Evolutionary conservation across 1,140 invertebrate species (phyloP).

Genomic region (Pseudachorutes palmiensis): DNA sequence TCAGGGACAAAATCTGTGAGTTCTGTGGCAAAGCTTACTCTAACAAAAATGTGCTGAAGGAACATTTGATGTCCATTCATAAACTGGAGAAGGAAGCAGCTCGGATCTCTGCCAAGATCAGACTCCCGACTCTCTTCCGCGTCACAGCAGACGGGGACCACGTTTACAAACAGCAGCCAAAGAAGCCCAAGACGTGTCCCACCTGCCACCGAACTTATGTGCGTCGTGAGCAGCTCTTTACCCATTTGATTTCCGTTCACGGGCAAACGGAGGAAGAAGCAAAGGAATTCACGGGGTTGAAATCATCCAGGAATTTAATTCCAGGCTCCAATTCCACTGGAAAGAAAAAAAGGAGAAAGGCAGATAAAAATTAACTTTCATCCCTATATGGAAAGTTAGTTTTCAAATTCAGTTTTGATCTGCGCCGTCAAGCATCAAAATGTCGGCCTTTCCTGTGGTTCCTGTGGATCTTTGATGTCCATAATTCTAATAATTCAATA

Average conservation of each 20-base stretch:
- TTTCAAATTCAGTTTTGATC: too few relatives aligned
- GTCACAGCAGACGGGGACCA: not conserved
- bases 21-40: not conserved
- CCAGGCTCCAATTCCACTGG: not conserved
- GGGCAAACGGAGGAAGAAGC: not conserved
- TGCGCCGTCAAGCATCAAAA: too few relatives aligned
- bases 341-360: too few relatives aligned
- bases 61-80: conserved; percentile 3
- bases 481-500: too few relatives aligned
- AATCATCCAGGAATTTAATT: not conserved
- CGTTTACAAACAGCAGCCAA: not conserved
- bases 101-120: not conserved
- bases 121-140: not conserved
- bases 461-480: too few relatives aligned
- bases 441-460: too few relatives aligned
- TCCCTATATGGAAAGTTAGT: too few relatives aligned
- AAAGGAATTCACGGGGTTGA: not conserved
- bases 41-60: not conserved
- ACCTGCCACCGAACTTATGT: not conserved
- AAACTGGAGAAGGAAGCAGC: not conserved
- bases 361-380: too few relatives aligned
- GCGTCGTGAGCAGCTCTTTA: not conserved
- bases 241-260: not conserved
- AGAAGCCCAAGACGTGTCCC: not conserved
- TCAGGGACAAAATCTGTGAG: not conserved